These are phyloP conservation scores for Zootermopsis nevadensis DNA, from an alignment of 2,888 invertebrate genomes.

Conservation along the genomic window DNA sequence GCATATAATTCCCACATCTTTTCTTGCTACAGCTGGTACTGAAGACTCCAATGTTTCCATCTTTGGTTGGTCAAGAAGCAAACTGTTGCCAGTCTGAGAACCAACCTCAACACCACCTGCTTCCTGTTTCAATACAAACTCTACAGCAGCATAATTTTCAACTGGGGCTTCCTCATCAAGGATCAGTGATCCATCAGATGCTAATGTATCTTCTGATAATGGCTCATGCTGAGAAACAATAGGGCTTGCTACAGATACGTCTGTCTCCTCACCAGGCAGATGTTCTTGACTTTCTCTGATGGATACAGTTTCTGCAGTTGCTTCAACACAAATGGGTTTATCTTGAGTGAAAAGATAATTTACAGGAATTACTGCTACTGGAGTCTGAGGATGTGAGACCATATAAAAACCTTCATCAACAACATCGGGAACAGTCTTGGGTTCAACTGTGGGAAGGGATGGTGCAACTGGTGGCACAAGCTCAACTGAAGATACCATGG, in stretches of 20 bases:
- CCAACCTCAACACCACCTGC: constrained; percentile 29
- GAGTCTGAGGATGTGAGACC: constrained; percentile 44
- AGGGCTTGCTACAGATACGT: not conserved
- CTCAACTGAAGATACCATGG: constrained; percentile 43
- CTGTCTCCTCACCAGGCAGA: not conserved
- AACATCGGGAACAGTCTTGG: constrained; percentile 40
- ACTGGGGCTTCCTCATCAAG: constrained; percentile 72
- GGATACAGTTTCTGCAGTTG: not conserved
- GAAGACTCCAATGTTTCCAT: not conserved
- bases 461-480: constrained; percentile 39
- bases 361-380: constrained; percentile 1
- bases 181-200: constrained; percentile 72
- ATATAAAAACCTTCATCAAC: constrained; percentile 50
- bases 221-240: not conserved
- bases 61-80: not conserved
- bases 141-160: not conserved
- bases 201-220: constrained; percentile 69
- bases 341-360: constrained; percentile 10
- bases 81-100: constrained; percentile 43
- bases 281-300: not conserved
- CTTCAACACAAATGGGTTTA: not conserved
- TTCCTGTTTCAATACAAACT: not conserved
- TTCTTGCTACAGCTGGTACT: constrained; percentile 4
- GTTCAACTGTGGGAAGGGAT: constrained; percentile 17
- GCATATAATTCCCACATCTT: constrained; percentile 36